A percentile compares a stretch with the other conserved stretches of the same genome.
Evolutionary conservation across 2,797 vertebrate genomes (phyloP).

Genomic region (Dipus sagitta): DNA sequence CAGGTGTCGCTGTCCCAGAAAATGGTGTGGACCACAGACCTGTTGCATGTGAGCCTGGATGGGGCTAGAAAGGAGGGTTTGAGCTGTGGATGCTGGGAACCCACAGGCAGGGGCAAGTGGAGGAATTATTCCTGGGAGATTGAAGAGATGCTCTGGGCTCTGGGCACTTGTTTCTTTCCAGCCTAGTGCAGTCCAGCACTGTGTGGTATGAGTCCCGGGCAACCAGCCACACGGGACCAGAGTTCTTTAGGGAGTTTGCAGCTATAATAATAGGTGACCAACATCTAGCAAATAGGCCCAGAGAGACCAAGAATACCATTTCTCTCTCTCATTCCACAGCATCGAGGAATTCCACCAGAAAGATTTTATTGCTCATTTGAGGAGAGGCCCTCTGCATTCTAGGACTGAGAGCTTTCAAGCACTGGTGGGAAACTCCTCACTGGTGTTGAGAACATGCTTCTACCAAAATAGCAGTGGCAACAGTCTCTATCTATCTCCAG

Average conservation of each 20-base stretch:
- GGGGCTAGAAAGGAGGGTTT: background rate
- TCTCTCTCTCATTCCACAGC: background rate
- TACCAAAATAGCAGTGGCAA: background rate
- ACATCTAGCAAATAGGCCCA: background rate
- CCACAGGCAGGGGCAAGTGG: background rate
- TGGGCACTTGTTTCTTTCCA: background rate
- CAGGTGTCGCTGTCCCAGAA: background rate
- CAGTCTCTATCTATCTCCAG: no score
- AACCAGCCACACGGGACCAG: background rate
- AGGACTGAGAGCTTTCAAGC: background rate
- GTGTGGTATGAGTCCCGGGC: no score
- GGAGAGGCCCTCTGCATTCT: background rate
- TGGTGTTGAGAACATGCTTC: background rate
- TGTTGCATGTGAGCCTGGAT: fast-evolving
- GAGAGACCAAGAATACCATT: background rate
- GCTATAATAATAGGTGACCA: background rate
- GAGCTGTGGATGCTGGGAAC: background rate
- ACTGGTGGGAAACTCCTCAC: background rate
- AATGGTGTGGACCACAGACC: background rate
- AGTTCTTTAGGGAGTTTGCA: background rate
- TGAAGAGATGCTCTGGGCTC: no score
- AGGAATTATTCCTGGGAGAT: background rate
- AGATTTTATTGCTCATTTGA: background rate
- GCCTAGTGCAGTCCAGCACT: no score
- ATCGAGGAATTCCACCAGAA: background rate